phyloP scores from a whole-genome alignment of 2,113 vertebrate species.

The Cheirogaleus medius region DNA sequence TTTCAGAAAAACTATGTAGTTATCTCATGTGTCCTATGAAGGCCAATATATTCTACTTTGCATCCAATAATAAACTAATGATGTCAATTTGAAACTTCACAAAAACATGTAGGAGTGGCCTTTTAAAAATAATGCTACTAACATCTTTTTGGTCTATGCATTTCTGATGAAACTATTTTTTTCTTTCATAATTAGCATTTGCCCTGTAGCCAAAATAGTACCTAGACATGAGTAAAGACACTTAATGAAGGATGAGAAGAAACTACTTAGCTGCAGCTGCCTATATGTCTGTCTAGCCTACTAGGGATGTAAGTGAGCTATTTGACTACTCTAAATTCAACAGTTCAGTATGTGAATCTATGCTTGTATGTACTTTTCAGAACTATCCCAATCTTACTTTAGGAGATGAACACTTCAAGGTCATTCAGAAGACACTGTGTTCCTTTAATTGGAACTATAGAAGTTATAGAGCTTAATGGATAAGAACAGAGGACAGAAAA shows the following conservation, averaged over 20 bases:
- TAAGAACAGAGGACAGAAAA: not conserved
- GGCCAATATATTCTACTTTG: not conserved
- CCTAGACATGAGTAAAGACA: not conserved
- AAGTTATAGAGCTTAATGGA: not conserved
- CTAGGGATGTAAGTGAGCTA: not conserved
- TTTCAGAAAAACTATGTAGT: not conserved
- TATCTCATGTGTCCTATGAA: not conserved
- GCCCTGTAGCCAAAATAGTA: not conserved
- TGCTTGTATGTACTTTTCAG: not conserved
- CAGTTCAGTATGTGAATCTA: not conserved
- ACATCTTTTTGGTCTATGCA: not conserved
- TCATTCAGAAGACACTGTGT: not conserved
- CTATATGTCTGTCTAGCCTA: not conserved
- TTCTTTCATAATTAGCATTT: not conserved
- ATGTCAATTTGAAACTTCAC: not conserved
- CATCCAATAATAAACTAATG: not conserved
- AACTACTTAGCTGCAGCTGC: not conserved
- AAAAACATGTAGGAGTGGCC: not conserved
- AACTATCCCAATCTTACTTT: not conserved
- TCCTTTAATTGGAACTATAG: not conserved
- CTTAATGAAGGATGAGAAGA: not conserved
- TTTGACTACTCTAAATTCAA: not conserved
- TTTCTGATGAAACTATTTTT: not conserved
- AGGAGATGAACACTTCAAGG: not conserved
- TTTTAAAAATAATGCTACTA: not conserved